These are phyloP conservation scores for Drosophila ficusphila DNA, from an alignment of 1,140 invertebrate genomes.

Conservation along the genomic window DNA sequence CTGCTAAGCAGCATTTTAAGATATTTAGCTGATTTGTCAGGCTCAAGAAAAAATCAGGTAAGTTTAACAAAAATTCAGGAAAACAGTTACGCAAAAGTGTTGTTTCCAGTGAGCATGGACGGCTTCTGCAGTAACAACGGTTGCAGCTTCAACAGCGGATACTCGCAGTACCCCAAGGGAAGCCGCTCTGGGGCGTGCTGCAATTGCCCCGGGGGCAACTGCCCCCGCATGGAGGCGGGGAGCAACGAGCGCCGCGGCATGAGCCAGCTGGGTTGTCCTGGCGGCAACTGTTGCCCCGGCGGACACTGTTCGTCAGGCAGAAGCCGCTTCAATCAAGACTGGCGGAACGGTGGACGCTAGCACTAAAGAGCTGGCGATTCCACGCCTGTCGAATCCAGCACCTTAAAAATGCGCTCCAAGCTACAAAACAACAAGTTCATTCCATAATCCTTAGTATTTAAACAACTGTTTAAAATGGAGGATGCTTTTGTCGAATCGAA, in stretches of 20 bases:
- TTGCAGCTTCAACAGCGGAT: neutral
- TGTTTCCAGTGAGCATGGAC: constrained; percentile 29
- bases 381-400: constrained; percentile 6
- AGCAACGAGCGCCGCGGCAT: neutral
- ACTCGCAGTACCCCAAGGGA: neutral
- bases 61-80: neutral
- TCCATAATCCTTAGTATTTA: too few relatives aligned
- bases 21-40: constrained; percentile 25
- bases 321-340: neutral
- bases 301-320: constrained; percentile 14
- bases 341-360: constrained; percentile 34
- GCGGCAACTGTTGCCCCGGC: constrained; percentile 39
- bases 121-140: constrained; percentile 15
- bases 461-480: too few relatives aligned
- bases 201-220: constrained; percentile 43
- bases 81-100: neutral
- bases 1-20: constrained; percentile 15
- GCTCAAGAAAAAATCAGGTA: neutral
- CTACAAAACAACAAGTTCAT: too few relatives aligned
- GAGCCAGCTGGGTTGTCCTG: constrained; percentile 23
- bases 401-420: neutral
- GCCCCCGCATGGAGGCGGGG: constrained; percentile 1
- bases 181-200: neutral
- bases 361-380: constrained; percentile 28
- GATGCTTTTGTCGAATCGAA: too few relatives aligned